Evolutionary conservation across 2,113 vertebrate species (phyloP), one percentile per base, ranked within the genome.

Genomic region (Lepisosteus osseus): DNA sequence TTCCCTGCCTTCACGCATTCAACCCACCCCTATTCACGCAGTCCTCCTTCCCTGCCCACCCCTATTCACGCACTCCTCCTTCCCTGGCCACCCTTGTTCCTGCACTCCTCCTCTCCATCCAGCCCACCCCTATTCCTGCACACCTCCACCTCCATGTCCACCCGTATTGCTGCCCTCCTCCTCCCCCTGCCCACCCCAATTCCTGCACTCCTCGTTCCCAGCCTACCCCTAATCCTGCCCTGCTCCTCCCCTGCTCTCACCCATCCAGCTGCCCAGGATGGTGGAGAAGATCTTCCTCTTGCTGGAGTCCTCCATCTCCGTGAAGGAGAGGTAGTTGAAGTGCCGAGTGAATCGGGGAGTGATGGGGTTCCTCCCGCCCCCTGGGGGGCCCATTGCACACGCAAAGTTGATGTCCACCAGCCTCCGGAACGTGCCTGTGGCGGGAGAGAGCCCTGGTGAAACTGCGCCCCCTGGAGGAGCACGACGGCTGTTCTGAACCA

Each of bases 321-420:
- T 86, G 74, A 97, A 95, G 67, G 94, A 95, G 15, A 99, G 87
- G 77, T 93, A 92, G 86, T 94, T 96, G 83, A 98, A 98, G 79
- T 95, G 96, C 2, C 92, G 94, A 0, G 89, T 94, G 76, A 98
- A 88, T 40, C 93, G 90, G 9, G 93, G 90, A 15, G 92, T 95
- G 77, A 98, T 79, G 11, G 90, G 85, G 71, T 95, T 97, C 70
- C 94, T 86, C 73, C 95, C 95, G 9, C 95, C 95, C 1, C 96
- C 95, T 0, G 95, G 94, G 55, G 94, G 94, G 43, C 94, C 95
- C 95, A 97, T 95, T 77, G 95, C 94, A 82, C 95, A 95, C 9
- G 93, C 82, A 84, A 98, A 96, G 81, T 95, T 96, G 72, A 95
- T 94, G 80, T 98, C 96, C 74, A 97, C 92, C 76, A 98, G 73